Evolutionary conservation across 1,140 invertebrate species (phyloP).

Genomic region (Tachypleus tridentatus): DNA sequence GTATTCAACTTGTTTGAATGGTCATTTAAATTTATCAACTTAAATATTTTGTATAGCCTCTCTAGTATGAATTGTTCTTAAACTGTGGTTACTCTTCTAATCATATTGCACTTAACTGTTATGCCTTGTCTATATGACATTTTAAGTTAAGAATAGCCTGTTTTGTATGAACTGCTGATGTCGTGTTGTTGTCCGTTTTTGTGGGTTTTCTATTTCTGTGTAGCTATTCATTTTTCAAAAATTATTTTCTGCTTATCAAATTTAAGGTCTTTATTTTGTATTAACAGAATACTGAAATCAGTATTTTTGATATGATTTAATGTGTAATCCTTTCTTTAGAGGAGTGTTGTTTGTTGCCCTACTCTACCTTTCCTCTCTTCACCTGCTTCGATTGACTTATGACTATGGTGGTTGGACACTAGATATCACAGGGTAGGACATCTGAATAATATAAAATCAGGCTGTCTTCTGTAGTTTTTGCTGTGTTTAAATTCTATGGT

Average conservation of each 20-base stretch:
- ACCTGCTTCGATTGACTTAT: slow-evolving; percentile 73
- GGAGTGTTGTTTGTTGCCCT: slow-evolving; percentile 59
- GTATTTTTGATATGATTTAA: slow-evolving; percentile 14
- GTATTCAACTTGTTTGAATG: too few relatives aligned
- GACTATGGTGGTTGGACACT: slow-evolving; percentile 77
- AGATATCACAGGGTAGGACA: slow-evolving; percentile 69
- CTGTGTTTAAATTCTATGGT: too few relatives aligned
- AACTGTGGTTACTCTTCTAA: too few relatives aligned
- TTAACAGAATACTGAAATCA: slow-evolving; percentile 15
- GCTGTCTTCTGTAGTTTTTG: too few relatives aligned
- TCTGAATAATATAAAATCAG: too few relatives aligned
- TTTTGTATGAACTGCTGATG: slow-evolving; percentile 3
- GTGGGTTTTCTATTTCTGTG: not conserved
- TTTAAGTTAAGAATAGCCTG: too few relatives aligned
- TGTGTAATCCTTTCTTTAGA: slow-evolving; percentile 40
- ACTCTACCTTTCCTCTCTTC: slow-evolving; percentile 67
- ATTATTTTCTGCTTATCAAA: slow-evolving; percentile 15
- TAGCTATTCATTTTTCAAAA: not conserved
- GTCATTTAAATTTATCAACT: too few relatives aligned
- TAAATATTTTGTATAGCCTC: too few relatives aligned
- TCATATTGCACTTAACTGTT: too few relatives aligned
- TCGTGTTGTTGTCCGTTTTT: not conserved
- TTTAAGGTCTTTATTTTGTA: slow-evolving; percentile 17
- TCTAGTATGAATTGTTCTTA: too few relatives aligned
- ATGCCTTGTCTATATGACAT: too few relatives aligned